Evolutionary conservation across 2,113 vertebrate genomes (phyloP), one percentile per base, ranked within the genome.

Genomic region (Labeo catla): DNA sequence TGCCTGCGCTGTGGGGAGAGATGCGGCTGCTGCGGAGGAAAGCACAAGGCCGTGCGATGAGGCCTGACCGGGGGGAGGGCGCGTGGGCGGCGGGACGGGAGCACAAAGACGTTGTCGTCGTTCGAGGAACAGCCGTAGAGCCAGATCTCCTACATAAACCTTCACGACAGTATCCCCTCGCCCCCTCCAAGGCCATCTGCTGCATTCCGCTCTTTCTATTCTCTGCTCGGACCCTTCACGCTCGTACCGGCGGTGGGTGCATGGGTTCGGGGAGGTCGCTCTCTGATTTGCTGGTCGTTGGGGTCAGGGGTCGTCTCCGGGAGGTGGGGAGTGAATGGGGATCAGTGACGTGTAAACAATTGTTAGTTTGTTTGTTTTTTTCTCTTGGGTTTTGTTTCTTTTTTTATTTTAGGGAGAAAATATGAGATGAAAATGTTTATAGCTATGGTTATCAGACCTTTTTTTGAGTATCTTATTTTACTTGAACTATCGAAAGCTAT

Each of bases 11-110:
- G 97, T n/a, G 97, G 97, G 0, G 95, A 96, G 86, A 93, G 95
- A 52, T 97, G 96, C 2, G 97, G 97, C 90, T 98, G 97, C 89
- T 97, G 96, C 0, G 97, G 97, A 76, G 97, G 97, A 81, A 96
- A 95, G 91, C 97, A 97, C 94, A 97, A 98, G 91, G 97, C 97
- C 0, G 96, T 97, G 74, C 97, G 96, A 93, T 98, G 96, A 98
- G 94, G 90, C 88, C 91, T 81, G 92, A 91, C 78, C 43, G 72
- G 61, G 89, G 89, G 76, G 15, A 52, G 34, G 28, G 72, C 16
- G 50, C 0, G 21, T 52, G 84, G 87, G 86, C 83, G 79, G 76
- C 84, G 15, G 68, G 59, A 57, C 50, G 47, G 54, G 68, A 76
- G 82, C 65, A 76, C 66, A 84, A 45, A 39, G 47, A 79, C 36